Percentiles rank a stretch among this genome's conserved stretches.
Conservation (phyloP, 1,140 invertebrate genomes). For the Drosophila pruinosa region DNA sequence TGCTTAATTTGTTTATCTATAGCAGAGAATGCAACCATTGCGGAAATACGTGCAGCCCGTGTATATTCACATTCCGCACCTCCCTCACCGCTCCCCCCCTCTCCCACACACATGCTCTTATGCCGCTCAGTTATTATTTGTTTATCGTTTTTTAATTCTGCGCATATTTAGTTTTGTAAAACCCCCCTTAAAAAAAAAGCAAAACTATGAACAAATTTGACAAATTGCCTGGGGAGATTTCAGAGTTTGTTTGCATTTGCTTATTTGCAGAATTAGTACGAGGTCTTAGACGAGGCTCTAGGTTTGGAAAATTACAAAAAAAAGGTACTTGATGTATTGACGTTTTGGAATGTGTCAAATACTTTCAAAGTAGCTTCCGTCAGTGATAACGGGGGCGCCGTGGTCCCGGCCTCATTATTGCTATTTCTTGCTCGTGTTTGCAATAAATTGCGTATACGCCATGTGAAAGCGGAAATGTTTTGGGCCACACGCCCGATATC, state of each 20-base stretch:
- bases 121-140: constrained; percentile 46
- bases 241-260: neutral
- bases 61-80: neutral
- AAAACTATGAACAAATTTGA: constrained; percentile 14
- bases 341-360: constrained; percentile 28
- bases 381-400: constrained; percentile 16
- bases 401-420: constrained; percentile 1
- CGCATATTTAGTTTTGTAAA: constrained; percentile 42
- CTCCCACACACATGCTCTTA: neutral
- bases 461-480: constrained; percentile 38
- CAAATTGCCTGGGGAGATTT: constrained; percentile 18
- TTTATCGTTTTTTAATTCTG: constrained; percentile 72
- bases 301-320: too few species aligned
- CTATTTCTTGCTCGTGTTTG: constrained; percentile 1
- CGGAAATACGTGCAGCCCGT: constrained; percentile 64
- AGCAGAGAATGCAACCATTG: constrained; percentile 63
- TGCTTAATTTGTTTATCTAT: constrained; percentile 70
- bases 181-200: neutral
- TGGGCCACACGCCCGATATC: constrained; percentile 8
- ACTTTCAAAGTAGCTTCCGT: constrained; percentile 23
- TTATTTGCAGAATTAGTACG: neutral
- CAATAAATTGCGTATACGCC: constrained; percentile 28
- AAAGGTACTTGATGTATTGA: constrained; percentile 2
- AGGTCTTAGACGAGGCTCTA: neutral
- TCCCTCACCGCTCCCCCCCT: neutral